Evolutionary conservation across 92 coral and sea anemone species (phyloP).

Genomic region (Anthopleura xanthogrammica): DNA sequence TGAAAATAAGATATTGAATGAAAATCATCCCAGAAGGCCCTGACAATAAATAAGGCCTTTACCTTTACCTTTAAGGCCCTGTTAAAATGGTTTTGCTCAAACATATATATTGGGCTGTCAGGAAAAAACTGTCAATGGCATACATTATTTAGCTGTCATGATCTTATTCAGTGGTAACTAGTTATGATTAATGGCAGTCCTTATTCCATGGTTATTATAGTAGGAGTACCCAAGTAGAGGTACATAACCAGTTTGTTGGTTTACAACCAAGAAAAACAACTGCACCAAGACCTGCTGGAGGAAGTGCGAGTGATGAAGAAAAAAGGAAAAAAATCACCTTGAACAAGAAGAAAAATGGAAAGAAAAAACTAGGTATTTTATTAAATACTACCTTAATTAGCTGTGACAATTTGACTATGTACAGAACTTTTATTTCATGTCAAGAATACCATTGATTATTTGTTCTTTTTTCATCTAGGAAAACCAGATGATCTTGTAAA

Average conservation of each 20-base stretch:
- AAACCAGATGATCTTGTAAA: not conserved
- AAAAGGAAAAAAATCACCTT: conserved; percentile 56
- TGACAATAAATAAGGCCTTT: no score
- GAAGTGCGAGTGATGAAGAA: conserved; percentile 75
- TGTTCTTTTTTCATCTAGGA: not conserved
- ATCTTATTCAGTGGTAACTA: no score
- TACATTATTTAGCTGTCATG: no score
- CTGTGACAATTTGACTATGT: not conserved
- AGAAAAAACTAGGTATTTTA: conserved; percentile 60
- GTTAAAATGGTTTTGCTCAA: no score
- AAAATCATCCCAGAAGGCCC: no score
- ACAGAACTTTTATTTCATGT: no score
- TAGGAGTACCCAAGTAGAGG: conserved; percentile 51
- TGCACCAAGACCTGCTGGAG: conserved; percentile 36
- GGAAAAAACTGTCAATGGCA: no score
- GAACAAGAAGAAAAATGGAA: conserved; percentile 45
- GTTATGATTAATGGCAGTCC: not conserved
- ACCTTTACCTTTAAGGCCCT: no score
- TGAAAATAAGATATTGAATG: no score
- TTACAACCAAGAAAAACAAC: conserved; percentile 38
- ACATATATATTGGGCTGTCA: no score
- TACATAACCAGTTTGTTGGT: conserved; percentile 58
- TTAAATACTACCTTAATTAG: not conserved
- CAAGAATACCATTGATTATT: no score
- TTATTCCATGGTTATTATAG: not conserved